Conservation (phyloP, 1,140 invertebrate species). For the Hetaerina americana region DNA sequence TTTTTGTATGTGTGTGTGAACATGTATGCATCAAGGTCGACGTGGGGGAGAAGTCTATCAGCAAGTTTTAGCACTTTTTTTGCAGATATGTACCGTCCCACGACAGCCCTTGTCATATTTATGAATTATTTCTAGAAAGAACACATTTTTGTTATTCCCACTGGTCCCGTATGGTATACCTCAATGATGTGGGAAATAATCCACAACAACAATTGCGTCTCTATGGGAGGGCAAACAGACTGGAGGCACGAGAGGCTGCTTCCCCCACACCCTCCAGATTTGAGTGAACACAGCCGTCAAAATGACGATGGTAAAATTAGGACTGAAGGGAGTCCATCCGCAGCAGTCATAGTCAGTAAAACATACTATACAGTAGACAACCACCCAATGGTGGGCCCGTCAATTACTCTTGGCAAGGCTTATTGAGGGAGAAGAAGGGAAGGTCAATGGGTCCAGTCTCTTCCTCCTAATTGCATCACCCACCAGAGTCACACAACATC, state of each 20-base stretch:
- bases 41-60: neutral
- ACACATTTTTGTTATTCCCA: neutral
- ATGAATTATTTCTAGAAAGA: conserved; percentile 1
- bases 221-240: neutral
- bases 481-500: neutral
- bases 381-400: neutral
- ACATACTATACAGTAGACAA: neutral
- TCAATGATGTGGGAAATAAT: neutral
- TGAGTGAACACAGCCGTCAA: neutral
- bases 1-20: conserved; percentile 3
- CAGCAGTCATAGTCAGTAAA: neutral
- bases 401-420: neutral
- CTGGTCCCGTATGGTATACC: neutral
- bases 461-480: neutral
- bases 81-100: neutral
- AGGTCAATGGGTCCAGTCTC: neutral
- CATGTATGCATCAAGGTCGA: neutral
- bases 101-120: neutral
- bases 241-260: neutral
- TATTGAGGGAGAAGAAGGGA: neutral
- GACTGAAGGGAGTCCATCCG: neutral
- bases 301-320: neutral
- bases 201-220: neutral
- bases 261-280: neutral
- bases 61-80: neutral